Evolutionary conservation across 2,797 vertebrate species (phyloP), one percentile per base, ranked within the genome.

Genomic region (Poecilia velifera): DNA sequence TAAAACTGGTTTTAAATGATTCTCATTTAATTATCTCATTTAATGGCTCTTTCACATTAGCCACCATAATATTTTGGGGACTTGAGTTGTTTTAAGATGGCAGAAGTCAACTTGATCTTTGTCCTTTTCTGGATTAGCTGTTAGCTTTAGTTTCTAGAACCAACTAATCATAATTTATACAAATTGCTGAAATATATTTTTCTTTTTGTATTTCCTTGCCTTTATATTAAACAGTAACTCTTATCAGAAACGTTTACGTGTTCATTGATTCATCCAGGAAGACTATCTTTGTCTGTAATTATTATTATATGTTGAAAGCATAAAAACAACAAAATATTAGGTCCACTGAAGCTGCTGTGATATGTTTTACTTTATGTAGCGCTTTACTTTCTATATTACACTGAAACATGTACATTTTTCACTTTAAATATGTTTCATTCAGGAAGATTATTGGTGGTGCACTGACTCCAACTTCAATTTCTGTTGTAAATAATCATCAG

Each of bases 1-100:
- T 62, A 34, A 90, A 80, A 88, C 86, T 84, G 85, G 78, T 84
- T 87, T 57, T 28, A 57, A 57, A 57, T 57, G n/a, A 57, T 6
- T 0, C 4, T 57, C 0, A 39, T 39, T 39, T 39, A 39, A 39
- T 39, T 34, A 34, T 1, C 4, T 57, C 0, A 39, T 39, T 39
- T 39, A 39, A 39, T 39, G 39, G 6, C 39, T 39, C 5, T 39
- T 6, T 39, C 39, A 12, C 3, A 57, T 13, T 28, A 28, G 20
- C n/a, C 12, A 28, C 4, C 4, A 28, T 28, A 5, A 5, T 28
- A 5, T 57, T 57, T 57, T 57, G n/a, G n/a, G 12, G 4, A 57
- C n/a, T 31, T 6, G 28, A 62, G 28, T 62, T 34, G 59, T 62
- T 34, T 31, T 62, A 62, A 62, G 31, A 34, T 57, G 55, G 12